These are phyloP conservation scores for Ifrita kowaldi DNA, from an alignment of 2,113 vertebrate species.

Conservation along the genomic window DNA sequence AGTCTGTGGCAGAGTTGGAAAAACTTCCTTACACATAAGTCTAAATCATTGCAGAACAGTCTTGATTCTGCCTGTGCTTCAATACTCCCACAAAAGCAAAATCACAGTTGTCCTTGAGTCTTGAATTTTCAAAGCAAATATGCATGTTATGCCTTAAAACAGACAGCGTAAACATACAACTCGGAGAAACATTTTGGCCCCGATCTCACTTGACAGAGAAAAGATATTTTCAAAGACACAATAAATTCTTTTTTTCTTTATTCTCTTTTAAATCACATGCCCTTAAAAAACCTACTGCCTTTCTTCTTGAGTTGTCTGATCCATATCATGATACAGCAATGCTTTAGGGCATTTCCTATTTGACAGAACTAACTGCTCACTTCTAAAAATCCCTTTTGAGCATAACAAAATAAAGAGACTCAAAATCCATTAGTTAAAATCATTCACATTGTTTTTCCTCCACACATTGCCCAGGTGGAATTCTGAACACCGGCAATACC, in stretches of 20 bases:
- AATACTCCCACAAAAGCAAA: neutral
- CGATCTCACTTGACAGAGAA: neutral
- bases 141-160: neutral
- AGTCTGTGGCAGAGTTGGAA: neutral
- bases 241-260: neutral
- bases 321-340: neutral
- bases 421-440: conserved; percentile 5
- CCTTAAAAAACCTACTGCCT: neutral
- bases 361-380: neutral
- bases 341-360: conserved; percentile 2
- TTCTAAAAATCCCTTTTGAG: neutral
- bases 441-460: neutral
- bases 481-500: neutral
- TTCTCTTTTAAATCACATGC: neutral
- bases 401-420: neutral
- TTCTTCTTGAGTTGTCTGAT: neutral
- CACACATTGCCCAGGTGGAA: neutral
- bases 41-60: neutral
- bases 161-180: neutral
- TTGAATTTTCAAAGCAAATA: conserved; percentile 7
- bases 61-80: neutral
- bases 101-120: neutral
- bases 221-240: neutral
- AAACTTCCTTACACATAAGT: neutral
- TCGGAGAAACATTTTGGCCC: neutral